These are phyloP conservation scores for Pilophorus perplexus DNA, from an alignment of 2,888 invertebrate genomes.

Conservation along the genomic window DNA sequence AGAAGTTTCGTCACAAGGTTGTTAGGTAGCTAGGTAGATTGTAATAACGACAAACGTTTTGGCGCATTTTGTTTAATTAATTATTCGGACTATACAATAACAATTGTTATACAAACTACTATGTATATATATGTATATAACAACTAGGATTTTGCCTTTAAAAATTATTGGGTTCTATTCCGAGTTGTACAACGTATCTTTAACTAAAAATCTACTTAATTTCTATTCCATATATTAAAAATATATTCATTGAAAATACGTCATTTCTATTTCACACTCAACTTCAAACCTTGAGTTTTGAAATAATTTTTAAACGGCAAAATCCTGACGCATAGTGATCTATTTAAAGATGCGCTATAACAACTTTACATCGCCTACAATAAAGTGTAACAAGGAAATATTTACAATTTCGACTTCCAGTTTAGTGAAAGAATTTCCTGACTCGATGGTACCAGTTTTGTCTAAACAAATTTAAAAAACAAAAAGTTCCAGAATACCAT, in stretches of 20 bases:
- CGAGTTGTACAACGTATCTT: slow-evolving; percentile 21
- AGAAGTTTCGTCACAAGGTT: no score
- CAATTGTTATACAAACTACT: slow-evolving; percentile 38
- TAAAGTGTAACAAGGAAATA: slow-evolving; percentile 43
- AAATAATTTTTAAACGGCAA: slow-evolving; percentile 33
- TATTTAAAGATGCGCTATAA: slow-evolving; percentile 41
- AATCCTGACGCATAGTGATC: slow-evolving; percentile 29
- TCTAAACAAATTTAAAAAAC: no score
- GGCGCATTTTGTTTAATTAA: slow-evolving; percentile 38
- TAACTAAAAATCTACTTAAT: slow-evolving; percentile 36
- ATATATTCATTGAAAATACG: slow-evolving; percentile 37
- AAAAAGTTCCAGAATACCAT: no score
- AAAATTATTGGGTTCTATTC: slow-evolving; percentile 26
- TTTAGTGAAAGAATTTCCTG: slow-evolving; percentile 3
- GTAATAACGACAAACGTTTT: no score
- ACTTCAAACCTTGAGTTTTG: slow-evolving; percentile 22
- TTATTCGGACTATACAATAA: slow-evolving; percentile 36
- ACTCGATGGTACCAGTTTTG: no score
- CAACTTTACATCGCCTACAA: slow-evolving; percentile 42
- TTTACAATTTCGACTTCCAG: slow-evolving; percentile 39
- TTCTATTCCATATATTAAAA: slow-evolving; percentile 28
- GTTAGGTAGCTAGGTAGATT: no score
- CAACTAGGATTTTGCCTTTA: slow-evolving; percentile 37
- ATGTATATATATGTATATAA: slow-evolving; percentile 30
- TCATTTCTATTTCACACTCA: slow-evolving; percentile 29